phyloP scores from a whole-genome alignment of 2,113 vertebrate genomes.

The Pachycephala philippinensis region DNA sequence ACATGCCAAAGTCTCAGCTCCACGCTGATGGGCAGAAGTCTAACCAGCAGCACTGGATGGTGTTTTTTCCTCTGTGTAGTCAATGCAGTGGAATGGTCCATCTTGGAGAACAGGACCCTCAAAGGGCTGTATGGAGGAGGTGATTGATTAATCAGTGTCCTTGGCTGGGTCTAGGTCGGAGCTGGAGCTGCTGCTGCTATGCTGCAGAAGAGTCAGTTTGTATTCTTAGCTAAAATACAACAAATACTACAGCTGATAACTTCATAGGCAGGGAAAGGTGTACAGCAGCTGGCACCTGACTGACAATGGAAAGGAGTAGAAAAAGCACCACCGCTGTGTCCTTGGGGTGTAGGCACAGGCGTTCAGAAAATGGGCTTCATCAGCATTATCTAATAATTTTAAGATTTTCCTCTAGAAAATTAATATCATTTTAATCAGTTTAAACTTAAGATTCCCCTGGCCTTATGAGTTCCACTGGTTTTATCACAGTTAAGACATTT shows the following conservation, averaged over 20 bases:
- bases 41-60: neutral
- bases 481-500: neutral
- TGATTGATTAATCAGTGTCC: neutral
- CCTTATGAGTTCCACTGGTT: neutral
- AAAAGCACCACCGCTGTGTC: neutral
- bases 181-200: neutral
- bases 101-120: neutral
- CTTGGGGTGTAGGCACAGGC: fast-evolving
- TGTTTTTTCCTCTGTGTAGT: neutral
- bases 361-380: neutral
- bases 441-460: neutral
- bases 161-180: neutral
- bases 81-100: neutral
- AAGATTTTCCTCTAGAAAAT: neutral
- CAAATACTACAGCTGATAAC: neutral
- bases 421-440: neutral
- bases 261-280: neutral
- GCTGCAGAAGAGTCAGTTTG: neutral
- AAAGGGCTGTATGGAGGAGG: neutral
- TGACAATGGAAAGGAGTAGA: neutral
- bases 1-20: neutral
- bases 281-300: neutral
- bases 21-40: neutral
- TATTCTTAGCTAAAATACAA: neutral
- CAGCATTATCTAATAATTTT: neutral